Conservation (phyloP, 92 coral and sea anemone species). For the Pocillopora meandrina region DNA sequence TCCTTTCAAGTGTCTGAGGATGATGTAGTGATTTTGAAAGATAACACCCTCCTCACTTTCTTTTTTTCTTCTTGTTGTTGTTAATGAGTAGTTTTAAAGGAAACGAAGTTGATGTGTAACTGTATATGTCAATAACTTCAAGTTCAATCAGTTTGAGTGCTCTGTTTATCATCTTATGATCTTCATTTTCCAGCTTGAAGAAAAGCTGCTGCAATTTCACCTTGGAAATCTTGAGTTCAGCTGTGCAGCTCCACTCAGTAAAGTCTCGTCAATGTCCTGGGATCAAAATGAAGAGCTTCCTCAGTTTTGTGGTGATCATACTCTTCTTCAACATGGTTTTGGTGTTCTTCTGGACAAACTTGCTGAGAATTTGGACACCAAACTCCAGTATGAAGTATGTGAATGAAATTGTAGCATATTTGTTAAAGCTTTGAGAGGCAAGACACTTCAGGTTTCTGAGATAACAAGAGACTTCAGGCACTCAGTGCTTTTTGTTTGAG, state of each 20-base stretch:
- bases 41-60: not conserved
- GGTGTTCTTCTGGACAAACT: slow-evolving; percentile 67
- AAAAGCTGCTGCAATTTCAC: slow-evolving; percentile 88
- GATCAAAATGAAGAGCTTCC: slow-evolving; percentile 95
- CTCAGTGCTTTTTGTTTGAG: too few relatives aligned
- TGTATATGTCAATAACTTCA: too few relatives aligned
- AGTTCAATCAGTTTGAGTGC: too few relatives aligned
- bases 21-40: not conserved
- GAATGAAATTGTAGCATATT: too few relatives aligned
- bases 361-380: slow-evolving; percentile 76
- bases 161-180: not conserved
- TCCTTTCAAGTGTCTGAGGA: too few relatives aligned
- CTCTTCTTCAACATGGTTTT: slow-evolving; percentile 86
- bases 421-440: too few relatives aligned
- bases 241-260: slow-evolving; percentile 87
- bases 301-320: slow-evolving; percentile 93
- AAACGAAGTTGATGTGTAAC: too few relatives aligned
- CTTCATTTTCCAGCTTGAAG: slow-evolving; percentile 71
- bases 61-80: not conserved
- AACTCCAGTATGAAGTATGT: slow-evolving; percentile 63
- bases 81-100: too few relatives aligned
- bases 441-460: too few relatives aligned
- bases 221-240: slow-evolving; percentile 94
- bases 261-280: slow-evolving; percentile 92
- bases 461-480: too few relatives aligned